Conservation (phyloP, 2,888 invertebrate species). For the Drepana falcataria region DNA sequence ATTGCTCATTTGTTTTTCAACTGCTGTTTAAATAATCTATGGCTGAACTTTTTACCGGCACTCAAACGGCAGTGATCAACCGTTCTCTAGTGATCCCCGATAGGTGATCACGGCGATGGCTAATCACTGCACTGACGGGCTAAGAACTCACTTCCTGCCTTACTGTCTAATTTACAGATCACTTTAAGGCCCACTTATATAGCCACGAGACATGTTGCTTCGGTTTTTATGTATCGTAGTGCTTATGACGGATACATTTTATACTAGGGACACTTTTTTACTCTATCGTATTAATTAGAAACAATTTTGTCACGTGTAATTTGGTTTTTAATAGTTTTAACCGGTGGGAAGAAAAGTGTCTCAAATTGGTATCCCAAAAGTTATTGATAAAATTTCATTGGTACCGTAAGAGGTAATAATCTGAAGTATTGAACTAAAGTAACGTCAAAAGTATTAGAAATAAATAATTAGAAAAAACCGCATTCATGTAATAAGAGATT, state of each 20-base stretch:
- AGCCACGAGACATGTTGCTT: constrained; percentile 24
- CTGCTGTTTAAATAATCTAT: constrained; percentile 31
- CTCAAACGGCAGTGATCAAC: constrained; percentile 56
- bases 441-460: too few relatives aligned
- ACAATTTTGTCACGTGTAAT: too few relatives aligned
- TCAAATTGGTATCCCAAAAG: too few relatives aligned
- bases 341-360: too few relatives aligned
- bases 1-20: background rate
- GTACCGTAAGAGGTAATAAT: too few relatives aligned
- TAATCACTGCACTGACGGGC: constrained; percentile 69
- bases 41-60: constrained; percentile 46
- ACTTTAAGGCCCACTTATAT: constrained; percentile 46
- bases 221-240: constrained; percentile 29
- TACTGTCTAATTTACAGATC: constrained; percentile 74
- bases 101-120: constrained; percentile 62
- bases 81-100: constrained; percentile 61
- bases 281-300: too few relatives aligned
- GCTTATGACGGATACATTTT: constrained; percentile 10
- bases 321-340: too few relatives aligned
- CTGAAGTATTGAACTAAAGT: too few relatives aligned
- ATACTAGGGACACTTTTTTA: too few relatives aligned
- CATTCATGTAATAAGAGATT: too few relatives aligned
- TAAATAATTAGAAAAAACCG: too few relatives aligned
- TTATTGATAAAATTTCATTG: too few relatives aligned
- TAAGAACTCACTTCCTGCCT: constrained; percentile 76